Evolutionary conservation across 2,888 invertebrate species (phyloP).

Genomic region (Heliconius ethilla): DNA sequence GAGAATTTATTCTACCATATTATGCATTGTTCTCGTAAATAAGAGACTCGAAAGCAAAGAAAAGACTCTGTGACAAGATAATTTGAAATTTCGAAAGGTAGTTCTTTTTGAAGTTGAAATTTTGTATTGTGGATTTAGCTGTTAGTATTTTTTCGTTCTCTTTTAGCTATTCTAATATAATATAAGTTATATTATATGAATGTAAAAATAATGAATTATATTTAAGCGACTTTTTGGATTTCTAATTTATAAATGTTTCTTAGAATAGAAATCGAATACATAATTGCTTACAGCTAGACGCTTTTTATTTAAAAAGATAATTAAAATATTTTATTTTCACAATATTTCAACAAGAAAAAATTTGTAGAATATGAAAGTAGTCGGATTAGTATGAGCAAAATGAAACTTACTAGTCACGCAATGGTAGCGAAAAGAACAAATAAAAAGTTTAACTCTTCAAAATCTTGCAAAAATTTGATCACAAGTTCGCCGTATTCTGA

Average conservation of each 20-base stretch:
- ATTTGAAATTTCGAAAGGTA: slow-evolving; percentile 50
- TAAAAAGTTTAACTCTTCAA: slow-evolving; percentile 1
- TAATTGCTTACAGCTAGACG: not conserved
- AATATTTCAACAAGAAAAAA: not conserved
- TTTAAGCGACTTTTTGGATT: not conserved
- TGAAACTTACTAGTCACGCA: slow-evolving; percentile 15
- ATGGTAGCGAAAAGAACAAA: not conserved
- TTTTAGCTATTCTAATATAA: not conserved
- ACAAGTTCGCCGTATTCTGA: too few relatives aligned
- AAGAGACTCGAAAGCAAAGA: slow-evolving; percentile 64
- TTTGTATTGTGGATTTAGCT: not conserved
- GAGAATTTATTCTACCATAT: slow-evolving; percentile 63
- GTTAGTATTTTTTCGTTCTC: not conserved
- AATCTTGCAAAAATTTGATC: not conserved
- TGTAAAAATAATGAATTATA: not conserved
- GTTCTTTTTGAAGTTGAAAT: not conserved
- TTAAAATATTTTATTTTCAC: not conserved
- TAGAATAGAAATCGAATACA: not conserved
- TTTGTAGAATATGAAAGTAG: not conserved
- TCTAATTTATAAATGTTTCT: not conserved
- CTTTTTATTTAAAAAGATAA: not conserved
- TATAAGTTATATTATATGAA: not conserved
- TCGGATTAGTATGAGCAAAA: not conserved
- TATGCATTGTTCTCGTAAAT: slow-evolving; percentile 65
- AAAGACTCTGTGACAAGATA: slow-evolving; percentile 74